Base-by-base conservation (phyloP, 2,888 invertebrate species). In the Leucozona laternaria region DNA sequence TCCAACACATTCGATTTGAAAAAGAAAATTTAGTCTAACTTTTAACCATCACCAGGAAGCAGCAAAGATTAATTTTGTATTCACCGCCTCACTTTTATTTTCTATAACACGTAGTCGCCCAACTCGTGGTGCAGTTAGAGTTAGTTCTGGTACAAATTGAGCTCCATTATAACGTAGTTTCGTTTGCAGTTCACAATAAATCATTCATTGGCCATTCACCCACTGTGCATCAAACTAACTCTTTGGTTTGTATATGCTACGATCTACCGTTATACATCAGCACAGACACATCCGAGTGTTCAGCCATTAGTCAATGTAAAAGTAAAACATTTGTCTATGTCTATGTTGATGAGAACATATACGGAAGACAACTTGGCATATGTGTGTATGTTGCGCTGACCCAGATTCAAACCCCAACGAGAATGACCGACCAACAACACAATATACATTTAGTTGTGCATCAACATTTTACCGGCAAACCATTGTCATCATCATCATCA, bases 401-500 rank as follows among this genome's bases (percentile, higher is more conserved):
- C 83, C 34, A 84, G 62, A 84, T 79, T 75, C n/a, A 5, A 31
- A 31, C 17, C 28, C 37, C 10, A 71, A 77, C 70, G 11, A n/a
- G 10, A 45, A n/a, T 60, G 8, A 66, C 57, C 76, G 66, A 22
- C 68, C 53, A 50, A 68, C 43, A 62, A 11, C 20, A 37, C 37
- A 60, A 25, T 17, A 62, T 25, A 62, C 62, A 11, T 25, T 15
- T 48, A 55, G 76, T 70, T 76, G 53, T 57, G 60, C 71, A 62
- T 53, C 58, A 57, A 64, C 64, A 64, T 64, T 66, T 71, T 55
- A 62, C 28, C 68, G 40, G n/a, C 64, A 40, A 55, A 13, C 20
- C 15, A 25, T 48, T 53, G 58, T 64, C 45, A 64, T 64, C 55
- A 40, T 40, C 70, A 37, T 17, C 62, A 70, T 37, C 58, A 58